Evolutionary conservation across 2,113 vertebrate species (phyloP).

Genomic region (Bujurquina vittata): DNA sequence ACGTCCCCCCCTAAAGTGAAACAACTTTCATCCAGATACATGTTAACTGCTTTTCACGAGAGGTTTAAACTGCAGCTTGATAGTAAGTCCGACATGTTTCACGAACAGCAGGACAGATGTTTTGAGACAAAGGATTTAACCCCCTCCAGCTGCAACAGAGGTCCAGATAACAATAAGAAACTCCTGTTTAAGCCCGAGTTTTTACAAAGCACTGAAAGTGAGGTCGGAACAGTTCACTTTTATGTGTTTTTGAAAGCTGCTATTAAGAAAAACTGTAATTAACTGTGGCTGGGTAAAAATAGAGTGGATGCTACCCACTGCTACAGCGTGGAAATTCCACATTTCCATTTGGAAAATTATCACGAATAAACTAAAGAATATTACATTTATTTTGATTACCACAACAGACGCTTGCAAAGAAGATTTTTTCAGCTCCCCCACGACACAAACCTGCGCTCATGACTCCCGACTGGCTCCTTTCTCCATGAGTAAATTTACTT

Average conservation of each 20-base stretch:
- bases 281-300: slow-evolving; percentile 47
- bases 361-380: not conserved
- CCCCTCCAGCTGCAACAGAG: slow-evolving; percentile 50
- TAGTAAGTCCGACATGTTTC: slow-evolving; percentile 28
- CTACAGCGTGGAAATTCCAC: not conserved
- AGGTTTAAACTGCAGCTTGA: not conserved
- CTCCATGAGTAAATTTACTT: slow-evolving; percentile 80
- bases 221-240: slow-evolving; percentile 8
- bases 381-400: not conserved
- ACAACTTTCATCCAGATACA: not conserved
- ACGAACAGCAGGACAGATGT: slow-evolving; percentile 75
- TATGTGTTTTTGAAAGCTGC: slow-evolving; percentile 53
- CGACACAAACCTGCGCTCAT: slow-evolving; percentile 86
- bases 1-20: not conserved
- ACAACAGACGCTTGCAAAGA: not conserved
- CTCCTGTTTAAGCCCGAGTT: not conserved
- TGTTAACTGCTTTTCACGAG: not conserved
- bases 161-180: slow-evolving; percentile 25
- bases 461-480: slow-evolving; percentile 79
- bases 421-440: slow-evolving; percentile 48
- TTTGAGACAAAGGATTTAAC: slow-evolving; percentile 76
- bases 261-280: slow-evolving; percentile 71
- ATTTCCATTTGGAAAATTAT: not conserved
- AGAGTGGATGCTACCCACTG: slow-evolving; percentile 37
- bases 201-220: slow-evolving; percentile 25